Evolutionary conservation across 2,888 invertebrate genomes (phyloP), one percentile per base, ranked within the genome.

Genomic region (Epicampocera succincta): DNA sequence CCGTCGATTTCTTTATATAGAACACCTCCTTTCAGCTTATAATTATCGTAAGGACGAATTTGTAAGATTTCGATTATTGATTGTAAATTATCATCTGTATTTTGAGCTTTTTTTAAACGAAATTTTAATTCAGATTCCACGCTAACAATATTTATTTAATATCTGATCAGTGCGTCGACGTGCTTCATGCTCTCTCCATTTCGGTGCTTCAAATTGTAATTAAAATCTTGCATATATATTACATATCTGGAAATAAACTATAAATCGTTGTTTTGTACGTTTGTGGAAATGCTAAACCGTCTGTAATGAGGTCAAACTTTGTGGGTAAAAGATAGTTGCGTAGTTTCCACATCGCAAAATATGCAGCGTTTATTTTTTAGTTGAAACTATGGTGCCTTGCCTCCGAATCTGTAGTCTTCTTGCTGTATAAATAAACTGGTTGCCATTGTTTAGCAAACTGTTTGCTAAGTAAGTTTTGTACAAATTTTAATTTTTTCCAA

Each of bases 241-340:
- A 86, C 83, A 71, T 84, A 82, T 48, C 84, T 76, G 5, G 75
- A 76, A 21, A 84, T 15, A 40, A 82, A 52, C 21, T 84, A 60
- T 80, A 54, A 33, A 25, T 69, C 48, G 3, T 38, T 54, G 80
- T 60, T 19, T 78, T 79, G 25, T 40, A 50, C 12, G 72, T 84
- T 60, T 48, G 19, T 69, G 80, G 44, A 60, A 33, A 84, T 54
- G 33, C 61, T 3, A 73, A 50, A 69, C 80, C 84, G 61, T 84
- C 73, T 25, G 74, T 78, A 0, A 78, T n/a, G 17, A 74, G 42
- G 8, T 38, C 60, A 38, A 75, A 75, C 19, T 68, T 19, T 6
- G 72, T 63, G 5, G 83, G 80, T 0, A 86, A 50, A 1, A 85
- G 84, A 84, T 86, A 86, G n/a, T 84, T 68, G 4, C 85, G 38